Percentiles rank a stretch among this genome's conserved stretches.
These are phyloP conservation scores for Cryptotermes secundus DNA, from an alignment of 1,140 invertebrate genomes.

Conservation along the genomic window DNA sequence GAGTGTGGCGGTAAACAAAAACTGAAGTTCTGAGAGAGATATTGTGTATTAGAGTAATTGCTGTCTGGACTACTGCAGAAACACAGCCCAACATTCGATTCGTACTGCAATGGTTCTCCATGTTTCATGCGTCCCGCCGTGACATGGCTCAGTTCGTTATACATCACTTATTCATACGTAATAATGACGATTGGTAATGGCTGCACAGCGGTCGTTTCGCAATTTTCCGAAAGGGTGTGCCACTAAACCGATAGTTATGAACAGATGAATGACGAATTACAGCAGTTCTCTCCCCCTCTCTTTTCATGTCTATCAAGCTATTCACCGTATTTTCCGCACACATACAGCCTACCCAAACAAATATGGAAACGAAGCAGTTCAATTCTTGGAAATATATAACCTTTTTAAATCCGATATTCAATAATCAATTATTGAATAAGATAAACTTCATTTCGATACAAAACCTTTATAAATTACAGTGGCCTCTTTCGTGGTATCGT, in stretches of 20 bases:
- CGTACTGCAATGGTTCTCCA: not conserved
- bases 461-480: too few species aligned
- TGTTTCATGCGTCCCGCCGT: too few species aligned
- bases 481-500: too few species aligned
- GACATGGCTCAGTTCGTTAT: not conserved
- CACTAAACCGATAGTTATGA: not conserved
- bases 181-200: conserved; percentile 8
- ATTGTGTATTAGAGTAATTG: too few species aligned
- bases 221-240: conserved; percentile 15
- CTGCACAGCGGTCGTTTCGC: not conserved
- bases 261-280: conserved; percentile 1
- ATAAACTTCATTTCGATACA: too few species aligned
- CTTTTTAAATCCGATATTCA: too few species aligned
- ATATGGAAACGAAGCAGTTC: not conserved
- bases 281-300: not conserved
- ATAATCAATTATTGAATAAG: too few species aligned
- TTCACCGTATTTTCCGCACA: not conserved
- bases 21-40: too few species aligned
- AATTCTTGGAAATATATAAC: too few species aligned
- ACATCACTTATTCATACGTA: conserved; percentile 14
- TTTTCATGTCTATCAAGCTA: not conserved
- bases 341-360: not conserved
- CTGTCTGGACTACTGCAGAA: not conserved
- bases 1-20: too few species aligned
- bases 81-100: not conserved